phyloP scores from a whole-genome alignment of 2,797 vertebrate genomes.

The Myiothlypis chrysogaster region DNA sequence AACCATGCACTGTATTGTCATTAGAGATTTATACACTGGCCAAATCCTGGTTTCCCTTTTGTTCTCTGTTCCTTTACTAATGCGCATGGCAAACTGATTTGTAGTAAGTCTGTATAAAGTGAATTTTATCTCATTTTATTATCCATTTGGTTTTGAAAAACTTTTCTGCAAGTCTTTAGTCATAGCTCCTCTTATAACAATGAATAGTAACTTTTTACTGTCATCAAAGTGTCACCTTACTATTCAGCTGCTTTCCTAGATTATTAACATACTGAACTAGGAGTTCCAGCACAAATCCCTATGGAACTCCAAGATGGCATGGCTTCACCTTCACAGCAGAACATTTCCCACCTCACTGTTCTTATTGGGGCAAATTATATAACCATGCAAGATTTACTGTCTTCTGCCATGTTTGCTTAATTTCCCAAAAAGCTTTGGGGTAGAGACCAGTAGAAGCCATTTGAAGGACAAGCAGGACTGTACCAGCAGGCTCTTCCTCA shows the following conservation, averaged over 20 bases:
- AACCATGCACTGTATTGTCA: neutral
- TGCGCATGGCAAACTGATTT: neutral
- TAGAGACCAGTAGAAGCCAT: neutral
- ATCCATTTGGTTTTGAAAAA: neutral
- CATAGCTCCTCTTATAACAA: neutral
- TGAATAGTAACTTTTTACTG: neutral
- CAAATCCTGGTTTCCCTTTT: neutral
- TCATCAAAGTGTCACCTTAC: neutral
- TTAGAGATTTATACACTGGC: neutral
- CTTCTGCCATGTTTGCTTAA: neutral
- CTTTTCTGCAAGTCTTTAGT: neutral
- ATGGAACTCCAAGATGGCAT: neutral
- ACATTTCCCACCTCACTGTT: neutral
- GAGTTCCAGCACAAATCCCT: neutral
- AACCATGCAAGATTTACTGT: neutral
- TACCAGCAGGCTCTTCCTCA: neutral
- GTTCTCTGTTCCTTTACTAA: neutral
- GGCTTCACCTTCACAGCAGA: neutral
- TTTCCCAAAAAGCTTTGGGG: neutral
- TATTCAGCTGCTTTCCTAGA: neutral
- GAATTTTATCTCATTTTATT: neutral
- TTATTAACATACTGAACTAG: neutral
- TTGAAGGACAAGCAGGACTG: neutral
- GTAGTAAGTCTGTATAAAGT: neutral
- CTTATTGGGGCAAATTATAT: neutral